Base-by-base conservation (phyloP, 2,113 vertebrate species). In the Dicaeum eximium region DNA sequence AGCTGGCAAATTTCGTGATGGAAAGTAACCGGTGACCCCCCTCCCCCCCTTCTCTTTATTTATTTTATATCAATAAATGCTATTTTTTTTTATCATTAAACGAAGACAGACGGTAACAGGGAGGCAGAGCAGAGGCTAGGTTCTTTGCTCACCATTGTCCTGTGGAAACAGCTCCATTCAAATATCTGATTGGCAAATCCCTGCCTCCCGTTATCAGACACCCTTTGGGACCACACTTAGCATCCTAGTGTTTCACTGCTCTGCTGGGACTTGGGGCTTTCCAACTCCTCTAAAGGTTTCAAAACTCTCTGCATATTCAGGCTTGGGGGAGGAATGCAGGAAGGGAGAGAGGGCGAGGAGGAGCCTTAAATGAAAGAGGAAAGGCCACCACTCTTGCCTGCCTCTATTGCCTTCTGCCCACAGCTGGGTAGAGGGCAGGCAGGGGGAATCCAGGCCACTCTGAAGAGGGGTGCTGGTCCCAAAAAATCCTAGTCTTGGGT, bases 141-240 rank as follows among this genome's bases (percentile, higher is more conserved):
- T 38, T 47, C 47, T 56, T 57, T 13, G 7, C 35, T 87, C 38
- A 22, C 48, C 8, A 1, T 37, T 51, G 48, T 22, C 31, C 6
- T 2, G 45, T 9, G 69, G n/a, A 74, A 65, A 45, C 45, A 65
- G 28, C 54, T 80, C 79, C 1, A 1, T 51, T 57, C 92, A 50
- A 84, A 48, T 94, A 96, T 90, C 90, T 71, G 94, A 87, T 71
- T 53, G 90, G 67, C 74, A 69, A n/a, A 64, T 7, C 67, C 75
- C 72, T 74, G 85, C n/a, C 53, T 89, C 88, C 33, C 0, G 10
- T 83, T 85, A 93, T 51, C 92, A 66, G 92, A 66, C 3, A 2
- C 9, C n/a, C 90, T 69, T 19, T 70, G 89, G 86, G 89, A 96
- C 75, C 42, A 10, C 12, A 1, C 45, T 87, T 69, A 92, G 48